phyloP scores from a whole-genome alignment of 2,113 vertebrate genomes.

The Sander lucioperca region DNA sequence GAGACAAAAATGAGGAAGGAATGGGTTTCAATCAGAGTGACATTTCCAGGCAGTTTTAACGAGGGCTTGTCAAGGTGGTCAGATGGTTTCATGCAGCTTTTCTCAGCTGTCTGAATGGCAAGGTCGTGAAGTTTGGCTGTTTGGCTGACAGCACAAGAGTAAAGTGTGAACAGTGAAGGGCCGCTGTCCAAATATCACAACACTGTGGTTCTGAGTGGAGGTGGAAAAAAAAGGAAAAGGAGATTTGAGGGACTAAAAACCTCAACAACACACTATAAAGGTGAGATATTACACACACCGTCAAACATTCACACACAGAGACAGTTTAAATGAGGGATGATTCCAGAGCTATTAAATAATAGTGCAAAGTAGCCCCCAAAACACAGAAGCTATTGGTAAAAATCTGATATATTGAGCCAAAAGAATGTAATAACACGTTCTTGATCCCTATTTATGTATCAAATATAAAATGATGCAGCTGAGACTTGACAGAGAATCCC shows the following conservation, averaged over 20 bases:
- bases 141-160: constrained; percentile 36
- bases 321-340: not conserved
- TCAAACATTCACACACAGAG: not conserved
- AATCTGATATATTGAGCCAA: not conserved
- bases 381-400: too few relatives aligned
- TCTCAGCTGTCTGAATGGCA: constrained; percentile 41
- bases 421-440: not conserved
- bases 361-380: not conserved
- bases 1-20: not conserved
- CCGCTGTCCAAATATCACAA: constrained; percentile 45
- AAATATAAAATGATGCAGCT: not conserved
- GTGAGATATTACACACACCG: not conserved
- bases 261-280: not conserved
- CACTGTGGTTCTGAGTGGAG: not conserved
- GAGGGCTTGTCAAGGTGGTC: constrained; percentile 48
- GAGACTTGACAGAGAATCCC: not conserved
- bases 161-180: constrained; percentile 23
- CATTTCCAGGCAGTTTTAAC: constrained; percentile 60
- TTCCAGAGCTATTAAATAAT: not conserved
- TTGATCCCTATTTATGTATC: not conserved
- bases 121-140: constrained; percentile 46
- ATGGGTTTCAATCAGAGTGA: constrained; percentile 52
- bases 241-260: not conserved
- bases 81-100: constrained; percentile 54
- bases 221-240: not conserved